phyloP scores from a whole-genome alignment of 2,113 vertebrate genomes.

The Galemys pyrenaicus region DNA sequence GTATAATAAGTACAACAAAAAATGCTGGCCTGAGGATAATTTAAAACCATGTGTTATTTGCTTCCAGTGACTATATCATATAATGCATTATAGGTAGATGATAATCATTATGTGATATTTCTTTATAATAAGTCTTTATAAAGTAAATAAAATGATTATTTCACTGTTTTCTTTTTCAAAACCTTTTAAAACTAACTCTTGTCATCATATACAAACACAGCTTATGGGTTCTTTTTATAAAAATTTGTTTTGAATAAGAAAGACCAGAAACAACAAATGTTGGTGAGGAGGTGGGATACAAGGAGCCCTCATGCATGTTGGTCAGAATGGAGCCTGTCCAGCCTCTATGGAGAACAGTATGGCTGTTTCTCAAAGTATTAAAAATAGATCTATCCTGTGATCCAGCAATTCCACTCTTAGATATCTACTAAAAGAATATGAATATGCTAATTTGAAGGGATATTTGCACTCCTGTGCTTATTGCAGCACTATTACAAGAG shows the following conservation, averaged over 20 bases:
- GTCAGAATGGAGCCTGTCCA: too few relatives aligned
- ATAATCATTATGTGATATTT: neutral
- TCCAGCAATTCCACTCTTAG: too few relatives aligned
- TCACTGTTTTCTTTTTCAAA: neutral
- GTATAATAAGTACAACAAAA: slow-evolving; percentile 80
- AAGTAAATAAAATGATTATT: neutral
- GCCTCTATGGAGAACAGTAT: too few relatives aligned
- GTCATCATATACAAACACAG: neutral
- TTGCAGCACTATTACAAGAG: too few relatives aligned
- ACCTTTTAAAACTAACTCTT: neutral
- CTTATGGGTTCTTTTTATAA: neutral
- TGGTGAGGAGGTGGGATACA: too few relatives aligned
- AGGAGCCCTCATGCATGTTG: too few relatives aligned
- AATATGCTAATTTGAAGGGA: too few relatives aligned
- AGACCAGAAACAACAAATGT: too few relatives aligned
- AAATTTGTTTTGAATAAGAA: neutral
- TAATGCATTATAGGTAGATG: neutral
- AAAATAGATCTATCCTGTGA: too few relatives aligned
- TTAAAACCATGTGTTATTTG: slow-evolving; percentile 44
- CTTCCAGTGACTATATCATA: neutral
- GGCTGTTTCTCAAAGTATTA: too few relatives aligned
- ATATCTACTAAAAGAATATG: too few relatives aligned
- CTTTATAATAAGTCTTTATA: neutral
- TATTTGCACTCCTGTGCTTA: too few relatives aligned
- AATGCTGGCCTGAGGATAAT: slow-evolving; percentile 74